Conservation (phyloP, 2,113 vertebrate species). For the Stegostoma tigrinum region DNA sequence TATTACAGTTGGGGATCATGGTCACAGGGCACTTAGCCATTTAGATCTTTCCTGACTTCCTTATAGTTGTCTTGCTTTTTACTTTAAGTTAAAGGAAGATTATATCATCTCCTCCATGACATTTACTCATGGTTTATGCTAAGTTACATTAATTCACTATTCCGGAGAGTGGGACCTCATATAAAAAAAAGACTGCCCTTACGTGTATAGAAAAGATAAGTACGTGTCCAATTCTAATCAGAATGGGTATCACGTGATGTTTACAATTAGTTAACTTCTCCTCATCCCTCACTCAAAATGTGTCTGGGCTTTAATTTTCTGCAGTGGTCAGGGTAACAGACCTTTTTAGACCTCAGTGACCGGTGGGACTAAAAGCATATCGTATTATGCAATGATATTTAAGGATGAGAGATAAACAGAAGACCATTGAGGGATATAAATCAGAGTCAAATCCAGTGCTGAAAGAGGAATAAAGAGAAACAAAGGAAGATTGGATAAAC, state of each 20-base stretch:
- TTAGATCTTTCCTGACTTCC: neutral
- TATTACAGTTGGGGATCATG: neutral
- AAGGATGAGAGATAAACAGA: no score
- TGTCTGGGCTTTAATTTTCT: neutral
- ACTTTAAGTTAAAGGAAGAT: neutral
- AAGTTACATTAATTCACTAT: neutral
- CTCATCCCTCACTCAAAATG: neutral
- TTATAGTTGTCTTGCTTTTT: neutral
- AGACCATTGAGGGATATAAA: no score
- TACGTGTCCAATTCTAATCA: neutral
- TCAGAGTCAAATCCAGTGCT: neutral
- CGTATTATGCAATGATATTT: no score
- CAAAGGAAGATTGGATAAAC: neutral
- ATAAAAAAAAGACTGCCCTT: neutral
- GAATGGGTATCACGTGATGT: neutral
- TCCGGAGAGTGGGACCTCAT: neutral
- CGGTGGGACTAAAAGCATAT: no score
- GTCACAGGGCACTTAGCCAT: neutral
- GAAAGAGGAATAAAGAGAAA: neutral
- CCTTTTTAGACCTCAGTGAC: no score
- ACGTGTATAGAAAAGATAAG: neutral
- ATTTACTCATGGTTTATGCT: neutral
- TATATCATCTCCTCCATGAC: neutral
- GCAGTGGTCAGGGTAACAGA: neutral
- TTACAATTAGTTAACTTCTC: neutral